A percentile compares a stretch with the other conserved stretches of the same genome.
Conservation (phyloP, 2,797 vertebrate species). For the Arvicola amphibius region DNA sequence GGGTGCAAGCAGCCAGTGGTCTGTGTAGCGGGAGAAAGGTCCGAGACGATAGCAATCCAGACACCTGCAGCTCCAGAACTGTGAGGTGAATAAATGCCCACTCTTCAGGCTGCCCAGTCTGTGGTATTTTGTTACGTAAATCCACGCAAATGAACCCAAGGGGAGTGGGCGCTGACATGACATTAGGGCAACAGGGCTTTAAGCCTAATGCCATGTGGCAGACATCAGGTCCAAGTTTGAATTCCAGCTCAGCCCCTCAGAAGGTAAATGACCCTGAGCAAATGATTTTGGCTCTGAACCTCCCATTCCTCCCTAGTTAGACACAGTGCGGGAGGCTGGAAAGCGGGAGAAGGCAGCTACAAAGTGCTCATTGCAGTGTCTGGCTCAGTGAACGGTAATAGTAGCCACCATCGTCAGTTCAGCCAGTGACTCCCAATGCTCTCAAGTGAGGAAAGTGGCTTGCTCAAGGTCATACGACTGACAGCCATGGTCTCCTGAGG, state of each 20-base stretch:
- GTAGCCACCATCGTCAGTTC: neutral
- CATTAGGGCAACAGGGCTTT: neutral
- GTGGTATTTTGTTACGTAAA: neutral
- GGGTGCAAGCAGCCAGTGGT: neutral
- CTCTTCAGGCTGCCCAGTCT: neutral
- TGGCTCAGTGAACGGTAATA: neutral
- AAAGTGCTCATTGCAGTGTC: neutral
- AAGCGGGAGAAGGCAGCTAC: accelerated
- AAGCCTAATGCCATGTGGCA: neutral
- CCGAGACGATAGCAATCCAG: neutral
- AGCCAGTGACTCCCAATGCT: neutral
- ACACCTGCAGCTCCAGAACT: neutral
- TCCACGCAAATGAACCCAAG: neutral
- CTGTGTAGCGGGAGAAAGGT: neutral
- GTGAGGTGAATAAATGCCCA: neutral
- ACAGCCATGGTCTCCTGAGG: neutral
- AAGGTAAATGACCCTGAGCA: neutral
- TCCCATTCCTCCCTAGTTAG: neutral
- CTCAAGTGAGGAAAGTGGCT: constrained; percentile 37
- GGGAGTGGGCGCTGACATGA: neutral
- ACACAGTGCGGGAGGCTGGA: neutral
- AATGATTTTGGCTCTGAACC: neutral
- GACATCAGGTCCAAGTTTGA: neutral
- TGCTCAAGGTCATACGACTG: neutral
- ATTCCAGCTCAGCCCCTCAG: neutral